A percentile compares a stretch with the other conserved stretches of the same genome.
phyloP scores from a whole-genome alignment of 2,888 invertebrate species.

The Oscheius sp. region DNA sequence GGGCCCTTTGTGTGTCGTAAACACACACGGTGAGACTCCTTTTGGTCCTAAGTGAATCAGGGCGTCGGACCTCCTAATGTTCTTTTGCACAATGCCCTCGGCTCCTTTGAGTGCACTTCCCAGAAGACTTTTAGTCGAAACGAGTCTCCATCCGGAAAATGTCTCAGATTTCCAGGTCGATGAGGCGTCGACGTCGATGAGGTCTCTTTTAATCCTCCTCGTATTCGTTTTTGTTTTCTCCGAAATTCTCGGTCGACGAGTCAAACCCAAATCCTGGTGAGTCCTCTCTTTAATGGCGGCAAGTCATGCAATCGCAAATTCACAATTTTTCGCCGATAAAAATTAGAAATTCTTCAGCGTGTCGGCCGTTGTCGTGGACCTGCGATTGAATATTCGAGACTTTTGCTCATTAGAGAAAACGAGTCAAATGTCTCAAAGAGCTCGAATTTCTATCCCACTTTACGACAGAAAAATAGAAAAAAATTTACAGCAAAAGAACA shows the following conservation, averaged over 20 bases:
- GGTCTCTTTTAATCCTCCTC: conserved; percentile 7
- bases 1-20: not conserved
- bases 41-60: conserved; percentile 2
- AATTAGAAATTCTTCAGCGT: not conserved
- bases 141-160: not conserved
- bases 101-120: conserved; percentile 16
- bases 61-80: conserved; percentile 11
- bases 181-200: conserved; percentile 25
- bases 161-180: conserved; percentile 7
- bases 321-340: not conserved
- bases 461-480: not conserved
- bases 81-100: conserved; percentile 22
- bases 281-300: not conserved
- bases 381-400: not conserved
- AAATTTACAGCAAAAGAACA: conserved; percentile 62
- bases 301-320: not conserved
- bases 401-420: not conserved
- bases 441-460: not conserved
- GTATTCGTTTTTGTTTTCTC: not conserved
- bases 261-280: conserved; percentile 18
- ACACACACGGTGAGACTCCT: not conserved
- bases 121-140: not conserved
- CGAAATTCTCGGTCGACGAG: not conserved
- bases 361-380: not conserved
- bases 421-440: too few species aligned